phyloP scores from a whole-genome alignment of 2,113 vertebrate species.

The Lepus americanus region DNA sequence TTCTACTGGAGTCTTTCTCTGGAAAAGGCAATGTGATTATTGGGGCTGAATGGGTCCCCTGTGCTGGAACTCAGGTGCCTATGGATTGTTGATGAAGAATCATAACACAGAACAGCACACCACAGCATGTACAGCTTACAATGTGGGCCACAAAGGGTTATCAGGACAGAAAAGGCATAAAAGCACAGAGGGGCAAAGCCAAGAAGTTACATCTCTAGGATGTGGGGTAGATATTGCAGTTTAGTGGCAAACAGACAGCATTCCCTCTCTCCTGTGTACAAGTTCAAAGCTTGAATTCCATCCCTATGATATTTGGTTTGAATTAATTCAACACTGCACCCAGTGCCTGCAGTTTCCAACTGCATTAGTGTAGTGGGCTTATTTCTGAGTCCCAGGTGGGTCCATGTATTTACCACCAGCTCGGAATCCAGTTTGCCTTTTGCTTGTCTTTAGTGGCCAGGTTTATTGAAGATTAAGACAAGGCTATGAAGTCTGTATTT shows the following conservation, averaged over 20 bases:
- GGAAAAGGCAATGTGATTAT: background rate
- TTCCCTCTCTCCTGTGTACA: background rate
- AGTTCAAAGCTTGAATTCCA: background rate
- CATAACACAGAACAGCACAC: background rate
- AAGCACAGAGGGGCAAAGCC: background rate
- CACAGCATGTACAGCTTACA: background rate
- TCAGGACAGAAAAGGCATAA: background rate
- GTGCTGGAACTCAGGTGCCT: background rate
- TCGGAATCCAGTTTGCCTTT: background rate
- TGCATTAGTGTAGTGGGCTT: slow-evolving; percentile 25
- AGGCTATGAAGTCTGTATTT: background rate
- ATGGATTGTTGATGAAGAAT: background rate
- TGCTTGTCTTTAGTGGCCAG: background rate
- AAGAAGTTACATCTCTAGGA: background rate
- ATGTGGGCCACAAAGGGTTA: no score
- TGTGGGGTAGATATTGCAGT: background rate
- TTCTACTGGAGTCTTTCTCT: background rate
- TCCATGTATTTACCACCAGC: background rate
- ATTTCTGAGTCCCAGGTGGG: background rate
- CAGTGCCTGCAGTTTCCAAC: background rate
- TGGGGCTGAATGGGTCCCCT: background rate
- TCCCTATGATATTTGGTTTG: background rate
- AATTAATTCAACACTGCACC: slow-evolving; percentile 43
- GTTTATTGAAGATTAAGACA: slow-evolving; percentile 13
- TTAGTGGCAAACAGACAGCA: background rate